A percentile compares a stretch with the other conserved stretches of the same genome.
phyloP scores from a whole-genome alignment of 2,888 invertebrate species.

The Lasioglossum villosulum region DNA sequence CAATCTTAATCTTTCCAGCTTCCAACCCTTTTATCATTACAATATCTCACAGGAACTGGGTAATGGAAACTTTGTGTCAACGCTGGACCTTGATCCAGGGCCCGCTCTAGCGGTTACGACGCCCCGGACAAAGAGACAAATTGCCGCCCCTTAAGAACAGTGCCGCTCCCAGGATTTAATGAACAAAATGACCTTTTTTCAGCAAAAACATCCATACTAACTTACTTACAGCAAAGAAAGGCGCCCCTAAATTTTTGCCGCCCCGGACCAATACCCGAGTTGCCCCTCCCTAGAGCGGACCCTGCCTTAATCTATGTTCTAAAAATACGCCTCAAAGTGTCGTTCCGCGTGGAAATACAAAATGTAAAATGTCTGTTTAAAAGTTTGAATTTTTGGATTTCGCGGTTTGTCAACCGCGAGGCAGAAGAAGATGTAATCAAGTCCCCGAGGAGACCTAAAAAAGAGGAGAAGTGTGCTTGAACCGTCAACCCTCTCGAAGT shows the following conservation, averaged over 20 bases:
- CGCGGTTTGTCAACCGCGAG: not conserved
- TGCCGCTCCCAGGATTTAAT: no score
- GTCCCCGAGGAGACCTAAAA: not conserved
- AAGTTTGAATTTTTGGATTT: not conserved
- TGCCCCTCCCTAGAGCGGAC: no score
- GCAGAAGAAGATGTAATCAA: not conserved
- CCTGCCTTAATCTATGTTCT: conserved; percentile 24
- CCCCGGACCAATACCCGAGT: no score
- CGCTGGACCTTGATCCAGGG: conserved; percentile 55
- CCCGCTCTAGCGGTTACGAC: no score
- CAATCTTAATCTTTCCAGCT: conserved; percentile 66
- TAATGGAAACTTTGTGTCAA: conserved; percentile 72
- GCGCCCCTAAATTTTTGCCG: no score
- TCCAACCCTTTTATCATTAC: conserved; percentile 59
- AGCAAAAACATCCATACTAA: no score
- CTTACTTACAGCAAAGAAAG: no score
- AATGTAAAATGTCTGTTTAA: not conserved
- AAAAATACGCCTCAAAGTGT: not conserved
- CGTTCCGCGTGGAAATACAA: not conserved
- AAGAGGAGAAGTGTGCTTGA: not conserved
- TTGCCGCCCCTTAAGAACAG: no score
- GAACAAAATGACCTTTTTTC: no score
- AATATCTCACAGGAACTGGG: conserved; percentile 42
- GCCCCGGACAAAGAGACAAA: no score
- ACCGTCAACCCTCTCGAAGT: not conserved